phyloP scores from a whole-genome alignment of 1,140 invertebrate species.

The Aporrectodea caliginosa region DNA sequence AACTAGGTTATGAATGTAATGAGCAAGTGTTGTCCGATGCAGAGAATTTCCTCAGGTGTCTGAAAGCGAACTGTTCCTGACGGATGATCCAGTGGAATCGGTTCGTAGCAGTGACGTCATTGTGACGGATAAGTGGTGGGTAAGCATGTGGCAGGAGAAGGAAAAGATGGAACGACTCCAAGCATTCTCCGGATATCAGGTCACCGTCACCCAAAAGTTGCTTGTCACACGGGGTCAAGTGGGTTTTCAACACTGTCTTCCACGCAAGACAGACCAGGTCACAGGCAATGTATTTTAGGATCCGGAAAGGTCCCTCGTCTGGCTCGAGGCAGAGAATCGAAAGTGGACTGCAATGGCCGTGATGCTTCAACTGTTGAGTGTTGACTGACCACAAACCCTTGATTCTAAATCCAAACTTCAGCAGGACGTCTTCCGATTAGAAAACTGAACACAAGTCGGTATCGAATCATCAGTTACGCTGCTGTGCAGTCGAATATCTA shows the following conservation, averaged over 20 bases:
- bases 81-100: conserved; percentile 41
- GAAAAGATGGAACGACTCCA: conserved; percentile 38
- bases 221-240: conserved; percentile 34
- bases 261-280: conserved; percentile 42
- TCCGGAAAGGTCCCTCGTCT: conserved; percentile 37
- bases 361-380: too few species aligned
- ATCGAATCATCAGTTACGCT: too few species aligned
- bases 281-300: conserved; percentile 43
- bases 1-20: too few species aligned
- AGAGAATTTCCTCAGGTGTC: too few species aligned
- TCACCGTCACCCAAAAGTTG: conserved; percentile 19
- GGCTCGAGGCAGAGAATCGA: conserved; percentile 44
- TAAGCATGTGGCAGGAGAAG: conserved; percentile 45
- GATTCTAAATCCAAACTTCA: too few species aligned
- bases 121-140: conserved; percentile 46
- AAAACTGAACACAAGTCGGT: too few species aligned
- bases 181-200: conserved; percentile 43
- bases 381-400: too few species aligned
- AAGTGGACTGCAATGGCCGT: not conserved
- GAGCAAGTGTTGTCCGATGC: too few species aligned
- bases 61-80: conserved; percentile 35
- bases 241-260: conserved; percentile 47
- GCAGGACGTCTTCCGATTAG: too few species aligned
- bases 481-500: too few species aligned
- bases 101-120: conserved; percentile 42